Percentiles rank a stretch among this genome's conserved stretches.
Evolutionary conservation across 1,140 invertebrate species (phyloP).

Genomic region (Olivierus martensii): DNA sequence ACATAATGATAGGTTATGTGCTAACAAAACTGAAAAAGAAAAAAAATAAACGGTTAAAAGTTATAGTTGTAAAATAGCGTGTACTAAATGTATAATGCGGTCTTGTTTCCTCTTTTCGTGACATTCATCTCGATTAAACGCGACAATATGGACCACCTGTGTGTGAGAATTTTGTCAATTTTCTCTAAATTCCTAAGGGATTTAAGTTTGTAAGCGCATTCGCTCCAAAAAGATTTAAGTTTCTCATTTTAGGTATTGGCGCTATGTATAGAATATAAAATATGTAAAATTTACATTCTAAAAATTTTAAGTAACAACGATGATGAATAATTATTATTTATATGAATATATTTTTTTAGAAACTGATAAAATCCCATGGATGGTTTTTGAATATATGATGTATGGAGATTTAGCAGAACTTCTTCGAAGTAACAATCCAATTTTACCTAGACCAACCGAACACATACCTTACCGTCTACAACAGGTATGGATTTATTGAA

Average conservation of each 20-base stretch:
- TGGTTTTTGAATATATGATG: conserved; percentile 88
- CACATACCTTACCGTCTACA: neutral
- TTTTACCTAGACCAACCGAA: neutral
- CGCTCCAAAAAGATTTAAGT: neutral
- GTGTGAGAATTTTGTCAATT: neutral
- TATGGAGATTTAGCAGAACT: conserved; percentile 75
- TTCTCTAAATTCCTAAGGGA: neutral
- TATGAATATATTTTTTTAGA: conserved; percentile 36
- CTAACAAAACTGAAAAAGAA: no score
- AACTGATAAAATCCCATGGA: conserved; percentile 56
- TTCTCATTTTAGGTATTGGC: no score
- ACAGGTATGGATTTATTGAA: neutral
- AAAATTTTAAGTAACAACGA: neutral
- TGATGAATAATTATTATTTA: neutral
- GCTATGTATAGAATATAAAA: no score
- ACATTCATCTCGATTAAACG: no score
- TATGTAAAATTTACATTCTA: neutral
- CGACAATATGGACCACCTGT: neutral
- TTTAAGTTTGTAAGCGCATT: neutral
- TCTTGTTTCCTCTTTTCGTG: no score
- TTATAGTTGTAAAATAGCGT: no score
- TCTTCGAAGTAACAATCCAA: conserved; percentile 44
- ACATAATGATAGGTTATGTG: no score
- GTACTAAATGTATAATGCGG: no score
- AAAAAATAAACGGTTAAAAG: no score